These are phyloP conservation scores for Vulpes lagopus DNA, from an alignment of 2,113 vertebrate genomes.

Conservation along the genomic window DNA sequence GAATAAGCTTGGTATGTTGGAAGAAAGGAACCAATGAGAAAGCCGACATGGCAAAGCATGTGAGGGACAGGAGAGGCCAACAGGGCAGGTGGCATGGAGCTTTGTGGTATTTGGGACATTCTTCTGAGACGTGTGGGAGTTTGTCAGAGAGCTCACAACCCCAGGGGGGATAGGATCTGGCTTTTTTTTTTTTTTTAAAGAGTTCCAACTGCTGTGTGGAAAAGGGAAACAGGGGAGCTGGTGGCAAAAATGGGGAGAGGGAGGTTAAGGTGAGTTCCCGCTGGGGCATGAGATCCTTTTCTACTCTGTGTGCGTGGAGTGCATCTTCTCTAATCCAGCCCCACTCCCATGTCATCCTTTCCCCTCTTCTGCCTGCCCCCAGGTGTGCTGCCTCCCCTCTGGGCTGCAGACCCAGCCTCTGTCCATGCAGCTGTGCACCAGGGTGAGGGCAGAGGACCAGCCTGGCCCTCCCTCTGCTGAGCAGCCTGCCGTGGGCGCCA, in stretches of 20 bases:
- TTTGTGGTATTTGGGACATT: accelerated
- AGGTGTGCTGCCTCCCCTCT: neutral
- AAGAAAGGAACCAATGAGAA: neutral
- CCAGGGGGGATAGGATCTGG: neutral
- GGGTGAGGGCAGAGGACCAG: neutral
- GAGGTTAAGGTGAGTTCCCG: neutral
- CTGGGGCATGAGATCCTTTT: accelerated
- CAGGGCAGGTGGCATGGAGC: neutral
- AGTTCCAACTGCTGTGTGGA: neutral
- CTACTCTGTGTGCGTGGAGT: accelerated
- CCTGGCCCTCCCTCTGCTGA: neutral
- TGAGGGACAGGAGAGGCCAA: accelerated
- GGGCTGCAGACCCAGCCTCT: neutral
- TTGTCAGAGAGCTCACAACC: neutral
- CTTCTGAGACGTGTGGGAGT: neutral
- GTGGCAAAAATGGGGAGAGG: too few species aligned
- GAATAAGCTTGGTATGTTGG: neutral
- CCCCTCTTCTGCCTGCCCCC: neutral
- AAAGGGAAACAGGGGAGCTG: neutral
- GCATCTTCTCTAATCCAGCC: accelerated
- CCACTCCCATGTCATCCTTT: neutral
- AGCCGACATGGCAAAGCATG: accelerated
- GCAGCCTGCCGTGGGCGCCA: neutral
- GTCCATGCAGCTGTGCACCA: neutral
- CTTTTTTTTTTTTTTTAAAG: neutral